Conservation (phyloP, 2,797 vertebrate genomes). For the Aeoliscus strigatus region DNA sequence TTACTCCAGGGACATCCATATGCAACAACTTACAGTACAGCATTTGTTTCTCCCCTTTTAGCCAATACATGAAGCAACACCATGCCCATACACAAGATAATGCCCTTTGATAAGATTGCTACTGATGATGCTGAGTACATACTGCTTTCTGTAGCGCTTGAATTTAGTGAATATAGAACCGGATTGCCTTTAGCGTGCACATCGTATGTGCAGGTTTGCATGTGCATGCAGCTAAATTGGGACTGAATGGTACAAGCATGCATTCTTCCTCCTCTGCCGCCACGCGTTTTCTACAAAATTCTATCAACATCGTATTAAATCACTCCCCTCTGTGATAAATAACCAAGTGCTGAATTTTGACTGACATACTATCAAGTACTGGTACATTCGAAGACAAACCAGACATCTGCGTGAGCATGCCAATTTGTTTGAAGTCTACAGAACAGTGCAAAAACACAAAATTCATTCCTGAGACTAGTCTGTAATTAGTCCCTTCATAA, state of each 20-base stretch:
- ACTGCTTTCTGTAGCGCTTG: slow-evolving; percentile 54
- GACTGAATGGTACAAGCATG: slow-evolving; percentile 63
- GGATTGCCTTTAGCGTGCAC: slow-evolving; percentile 48
- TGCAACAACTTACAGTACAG: slow-evolving; percentile 56
- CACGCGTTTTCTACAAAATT: slow-evolving; percentile 44
- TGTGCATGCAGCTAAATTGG: slow-evolving; percentile 70
- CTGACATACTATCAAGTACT: slow-evolving; percentile 62
- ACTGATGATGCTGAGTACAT: slow-evolving; percentile 44
- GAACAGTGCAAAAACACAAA: slow-evolving; percentile 76
- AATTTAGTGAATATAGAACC: slow-evolving; percentile 54
- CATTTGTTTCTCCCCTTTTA: slow-evolving; percentile 49
- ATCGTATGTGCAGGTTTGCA: slow-evolving; percentile 58
- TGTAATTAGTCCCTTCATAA: slow-evolving; percentile 73
- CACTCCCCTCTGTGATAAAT: slow-evolving; percentile 70
- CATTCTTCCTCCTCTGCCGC: slow-evolving; percentile 56
- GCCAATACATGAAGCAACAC: slow-evolving; percentile 58
- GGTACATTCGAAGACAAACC: slow-evolving; percentile 75
- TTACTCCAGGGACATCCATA: slow-evolving; percentile 55
- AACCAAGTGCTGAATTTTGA: slow-evolving; percentile 65
- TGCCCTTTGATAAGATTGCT: slow-evolving; percentile 58
- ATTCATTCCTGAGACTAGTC: slow-evolving; percentile 77
- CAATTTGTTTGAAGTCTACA: slow-evolving; percentile 63
- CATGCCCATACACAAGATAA: slow-evolving; percentile 70
- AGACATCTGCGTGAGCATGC: slow-evolving; percentile 66
- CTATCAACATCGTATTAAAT: slow-evolving; percentile 57